Conservation (phyloP, 2,113 vertebrate genomes). For the Pterocles orientalis region DNA sequence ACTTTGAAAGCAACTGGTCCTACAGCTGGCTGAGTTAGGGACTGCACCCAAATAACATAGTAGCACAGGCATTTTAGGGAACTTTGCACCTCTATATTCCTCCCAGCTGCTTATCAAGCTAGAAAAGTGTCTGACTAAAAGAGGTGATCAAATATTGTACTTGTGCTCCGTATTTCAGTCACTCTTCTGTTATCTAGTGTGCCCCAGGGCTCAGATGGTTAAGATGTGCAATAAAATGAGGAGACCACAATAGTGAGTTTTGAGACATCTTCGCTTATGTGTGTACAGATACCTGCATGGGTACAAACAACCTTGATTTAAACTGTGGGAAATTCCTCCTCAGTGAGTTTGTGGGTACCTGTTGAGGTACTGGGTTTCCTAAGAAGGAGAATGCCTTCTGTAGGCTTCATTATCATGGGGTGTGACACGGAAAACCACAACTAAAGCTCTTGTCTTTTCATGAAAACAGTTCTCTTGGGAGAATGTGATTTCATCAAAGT, state of each 20-base stretch:
- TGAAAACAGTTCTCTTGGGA: not conserved
- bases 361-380: not conserved
- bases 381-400: not conserved
- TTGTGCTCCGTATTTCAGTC: not conserved
- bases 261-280: not conserved
- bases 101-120: not conserved
- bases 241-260: not conserved
- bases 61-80: not conserved
- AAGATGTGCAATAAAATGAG: not conserved
- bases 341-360: not conserved
- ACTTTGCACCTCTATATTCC: not conserved
- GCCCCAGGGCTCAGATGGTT: rapidly evolving
- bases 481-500: not conserved
- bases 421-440: conserved; percentile 10
- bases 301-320: not conserved
- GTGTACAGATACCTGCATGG: not conserved
- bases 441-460: not conserved
- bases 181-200: not conserved
- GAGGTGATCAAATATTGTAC: not conserved
- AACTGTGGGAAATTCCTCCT: not conserved
- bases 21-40: not conserved
- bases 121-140: not conserved
- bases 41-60: not conserved
- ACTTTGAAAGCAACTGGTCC: not conserved
- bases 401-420: not conserved